Conservation (phyloP, 2,797 vertebrate genomes). For the Phoxinus dragarum region DNA sequence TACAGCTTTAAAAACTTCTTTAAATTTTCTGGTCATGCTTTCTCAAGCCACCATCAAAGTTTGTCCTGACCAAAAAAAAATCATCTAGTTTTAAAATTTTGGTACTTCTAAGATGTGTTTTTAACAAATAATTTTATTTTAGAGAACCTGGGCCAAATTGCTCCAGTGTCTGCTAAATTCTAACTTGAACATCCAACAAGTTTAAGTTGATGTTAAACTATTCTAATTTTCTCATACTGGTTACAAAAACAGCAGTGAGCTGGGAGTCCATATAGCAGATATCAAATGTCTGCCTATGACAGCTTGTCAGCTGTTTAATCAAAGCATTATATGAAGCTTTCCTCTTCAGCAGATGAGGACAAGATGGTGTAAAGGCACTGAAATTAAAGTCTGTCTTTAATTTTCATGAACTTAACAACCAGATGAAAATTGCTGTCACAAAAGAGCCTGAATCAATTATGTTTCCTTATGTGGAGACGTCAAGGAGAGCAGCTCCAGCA, state of each 20-base stretch:
- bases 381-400: constrained; percentile 43
- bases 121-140: neutral
- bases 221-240: neutral
- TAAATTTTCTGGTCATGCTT: neutral
- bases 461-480: neutral
- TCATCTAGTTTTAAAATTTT: neutral
- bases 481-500: constrained; percentile 3
- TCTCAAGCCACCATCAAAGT: neutral
- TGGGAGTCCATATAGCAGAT: constrained; percentile 18
- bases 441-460: constrained; percentile 38
- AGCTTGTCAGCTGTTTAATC: constrained; percentile 37
- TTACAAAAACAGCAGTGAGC: constrained; percentile 10
- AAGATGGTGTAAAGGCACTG: neutral
- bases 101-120: neutral
- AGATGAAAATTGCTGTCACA: constrained; percentile 33
- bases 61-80: neutral
- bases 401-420: constrained; percentile 36
- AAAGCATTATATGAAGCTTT: constrained; percentile 42
- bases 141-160: neutral
- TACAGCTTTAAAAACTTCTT: neutral
- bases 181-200: neutral
- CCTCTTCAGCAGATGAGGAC: constrained; percentile 17
- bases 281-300: neutral
- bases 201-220: neutral
- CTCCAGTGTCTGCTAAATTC: neutral